Evolutionary conservation across 2,888 invertebrate species (phyloP), one percentile per base, ranked within the genome.

Genomic region (Slavum lentiscoides): DNA sequence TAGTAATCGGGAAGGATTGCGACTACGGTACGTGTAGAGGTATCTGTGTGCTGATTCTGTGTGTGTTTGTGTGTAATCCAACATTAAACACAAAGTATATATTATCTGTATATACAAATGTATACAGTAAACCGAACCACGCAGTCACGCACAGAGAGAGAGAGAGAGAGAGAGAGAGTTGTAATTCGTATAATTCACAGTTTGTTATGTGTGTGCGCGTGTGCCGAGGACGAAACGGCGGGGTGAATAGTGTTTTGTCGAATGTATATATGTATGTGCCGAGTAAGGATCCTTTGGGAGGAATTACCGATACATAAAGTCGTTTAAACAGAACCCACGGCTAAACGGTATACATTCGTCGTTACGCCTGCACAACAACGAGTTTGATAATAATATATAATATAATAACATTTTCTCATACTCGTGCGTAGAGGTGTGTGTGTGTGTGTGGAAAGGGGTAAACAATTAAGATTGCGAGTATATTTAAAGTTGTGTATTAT

Each of bases 401-500:
- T 9, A 49, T 13, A 49, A 49, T 13, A 49, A 49, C 49, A 13
- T 49, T 49, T 49, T 13, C 49, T 30, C 30, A 5, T 49, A 4
- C 23, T 53, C 17, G 30, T 11, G 30, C 30, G 30, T 30, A 4
- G 30, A 30, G 30, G 30, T 30, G 5, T 2, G 23, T 7, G 39
- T 68, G 53, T 19, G 23, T 49, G 19, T 43, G 11, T n/a, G 17
- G n/a, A 4, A 37, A 21, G 6, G 6, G 55, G 23, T 53, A 11
- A 64, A 74, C 19, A 74, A 13, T 74, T n/a, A 55, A 49, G 74
- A 74, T 64, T 64, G 61, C 61, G 13, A 11, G 73, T 23, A 43
- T 5, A 61, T 73, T 64, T 53, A 64, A 74, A 3, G n/a, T 53
- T 30, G 7, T 21, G 2, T 58, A 58, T 58, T 70, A n/a, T 37